Evolutionary conservation across 2,113 vertebrate species (phyloP).

Genomic region (Planiliza haematocheilus): DNA sequence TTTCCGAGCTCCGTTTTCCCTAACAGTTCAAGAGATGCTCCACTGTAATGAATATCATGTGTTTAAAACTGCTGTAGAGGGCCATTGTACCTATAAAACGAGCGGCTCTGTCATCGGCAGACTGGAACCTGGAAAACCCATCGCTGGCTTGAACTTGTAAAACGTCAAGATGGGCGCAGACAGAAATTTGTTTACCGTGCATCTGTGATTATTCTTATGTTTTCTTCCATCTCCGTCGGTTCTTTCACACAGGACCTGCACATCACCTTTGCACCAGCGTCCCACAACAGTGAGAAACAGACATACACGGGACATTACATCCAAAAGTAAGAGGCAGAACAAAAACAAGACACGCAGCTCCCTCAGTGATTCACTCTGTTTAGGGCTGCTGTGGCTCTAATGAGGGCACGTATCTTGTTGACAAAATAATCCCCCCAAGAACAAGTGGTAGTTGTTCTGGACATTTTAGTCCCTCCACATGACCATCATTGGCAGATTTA

Average conservation of each 20-base stretch:
- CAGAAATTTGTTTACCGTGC: not conserved
- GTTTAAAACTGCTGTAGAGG: conserved; percentile 60
- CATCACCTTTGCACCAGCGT: no score
- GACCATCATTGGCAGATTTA: conserved; percentile 13
- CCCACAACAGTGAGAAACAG: no score
- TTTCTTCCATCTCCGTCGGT: not conserved
- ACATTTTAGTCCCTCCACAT: conserved; percentile 2
- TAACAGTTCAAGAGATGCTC: conserved; percentile 57
- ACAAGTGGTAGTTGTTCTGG: conserved; percentile 1
- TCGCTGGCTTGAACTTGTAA: conserved; percentile 48
- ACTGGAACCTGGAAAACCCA: conserved; percentile 68
- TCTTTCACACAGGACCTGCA: no score
- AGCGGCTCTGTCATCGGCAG: conserved; percentile 41
- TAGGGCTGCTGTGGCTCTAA: not conserved
- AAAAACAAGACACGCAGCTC: no score
- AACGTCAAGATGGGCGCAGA: conserved; percentile 11
- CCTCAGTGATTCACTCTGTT: no score
- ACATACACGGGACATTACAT: no score
- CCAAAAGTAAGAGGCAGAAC: no score
- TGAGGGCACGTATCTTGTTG: not conserved
- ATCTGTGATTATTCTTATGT: not conserved
- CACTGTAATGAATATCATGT: conserved; percentile 65
- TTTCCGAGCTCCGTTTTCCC: conserved; percentile 45
- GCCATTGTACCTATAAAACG: conserved; percentile 53
- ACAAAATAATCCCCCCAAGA: not conserved